Percentiles rank a stretch among this genome's conserved stretches.
phyloP scores from a whole-genome alignment of 2,888 invertebrate genomes.

The Conchocele bisecta region DNA sequence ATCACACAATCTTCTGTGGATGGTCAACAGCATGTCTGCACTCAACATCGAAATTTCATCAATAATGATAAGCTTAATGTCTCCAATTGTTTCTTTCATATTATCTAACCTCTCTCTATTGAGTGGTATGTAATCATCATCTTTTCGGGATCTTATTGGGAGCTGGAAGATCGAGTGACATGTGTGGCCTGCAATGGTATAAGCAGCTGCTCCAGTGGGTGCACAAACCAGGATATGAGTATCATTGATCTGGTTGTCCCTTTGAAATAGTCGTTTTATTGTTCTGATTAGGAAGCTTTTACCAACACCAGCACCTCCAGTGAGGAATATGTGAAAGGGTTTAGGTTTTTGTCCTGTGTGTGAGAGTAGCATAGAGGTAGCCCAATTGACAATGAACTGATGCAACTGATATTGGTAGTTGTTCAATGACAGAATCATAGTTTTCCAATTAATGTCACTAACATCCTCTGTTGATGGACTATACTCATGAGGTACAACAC shows the following conservation, averaged over 20 bases:
- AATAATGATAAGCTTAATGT: slow-evolving; percentile 27
- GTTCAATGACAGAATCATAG: slow-evolving; percentile 48
- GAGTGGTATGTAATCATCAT: slow-evolving; percentile 47
- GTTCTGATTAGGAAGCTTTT: slow-evolving; percentile 54
- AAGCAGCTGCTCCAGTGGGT: slow-evolving; percentile 59
- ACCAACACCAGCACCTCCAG: slow-evolving; percentile 59
- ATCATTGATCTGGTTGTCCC: slow-evolving; percentile 33
- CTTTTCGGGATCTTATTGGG: slow-evolving; percentile 7
- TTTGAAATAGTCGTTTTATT: slow-evolving; percentile 20
- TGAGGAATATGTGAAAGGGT: slow-evolving; percentile 55
- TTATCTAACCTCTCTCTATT: slow-evolving; percentile 26
- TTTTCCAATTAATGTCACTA: slow-evolving; percentile 27
- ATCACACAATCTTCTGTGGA: slow-evolving; percentile 48
- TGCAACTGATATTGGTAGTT: slow-evolving; percentile 39
- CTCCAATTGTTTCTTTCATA: slow-evolving; percentile 40
- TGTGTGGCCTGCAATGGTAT: slow-evolving; percentile 44
- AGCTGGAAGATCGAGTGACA: slow-evolving; percentile 37
- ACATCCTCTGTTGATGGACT: slow-evolving; percentile 29
- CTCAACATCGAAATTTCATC: slow-evolving; percentile 51
- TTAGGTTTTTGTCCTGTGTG: slow-evolving; percentile 31
- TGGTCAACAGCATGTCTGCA: slow-evolving; percentile 42
- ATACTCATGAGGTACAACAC: slow-evolving; percentile 27
- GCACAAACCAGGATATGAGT: slow-evolving; percentile 54
- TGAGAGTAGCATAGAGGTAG: slow-evolving; percentile 38
- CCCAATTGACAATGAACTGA: slow-evolving; percentile 48